phyloP scores from a whole-genome alignment of 2,888 invertebrate species.

The Caenorhabditis angaria region DNA sequence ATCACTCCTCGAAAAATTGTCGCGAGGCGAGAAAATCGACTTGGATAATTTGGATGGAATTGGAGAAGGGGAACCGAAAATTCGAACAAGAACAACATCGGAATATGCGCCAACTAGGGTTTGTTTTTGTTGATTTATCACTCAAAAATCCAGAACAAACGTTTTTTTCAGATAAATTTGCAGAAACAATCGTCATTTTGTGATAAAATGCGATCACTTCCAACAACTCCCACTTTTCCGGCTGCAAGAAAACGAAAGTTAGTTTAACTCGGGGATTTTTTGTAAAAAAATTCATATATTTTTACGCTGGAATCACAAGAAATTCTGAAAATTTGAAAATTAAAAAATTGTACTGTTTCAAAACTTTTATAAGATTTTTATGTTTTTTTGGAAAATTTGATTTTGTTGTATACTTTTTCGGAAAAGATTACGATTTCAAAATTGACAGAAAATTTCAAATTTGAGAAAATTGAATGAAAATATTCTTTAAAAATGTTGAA shows the following conservation, averaged over 20 bases:
- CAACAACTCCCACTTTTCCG: not conserved
- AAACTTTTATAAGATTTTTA: too few relatives aligned
- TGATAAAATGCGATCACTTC: not conserved
- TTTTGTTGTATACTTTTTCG: too few relatives aligned
- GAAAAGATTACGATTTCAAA: too few relatives aligned
- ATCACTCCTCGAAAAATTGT: not conserved
- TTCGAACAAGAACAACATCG: not conserved
- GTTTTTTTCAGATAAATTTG: not conserved
- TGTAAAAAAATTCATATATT: not conserved
- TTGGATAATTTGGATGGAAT: conserved; percentile 5
- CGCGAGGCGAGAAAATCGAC: not conserved
- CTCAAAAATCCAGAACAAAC: not conserved
- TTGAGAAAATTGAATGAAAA: too few relatives aligned
- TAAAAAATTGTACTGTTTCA: too few relatives aligned
- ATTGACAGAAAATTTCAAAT: too few relatives aligned
- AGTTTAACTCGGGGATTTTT: not conserved
- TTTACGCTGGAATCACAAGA: too few relatives aligned
- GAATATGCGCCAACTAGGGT: not conserved
- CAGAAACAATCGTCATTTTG: not conserved
- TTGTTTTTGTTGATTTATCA: not conserved
- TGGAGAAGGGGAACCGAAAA: not conserved
- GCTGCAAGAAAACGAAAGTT: not conserved
- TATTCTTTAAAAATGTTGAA: too few relatives aligned
- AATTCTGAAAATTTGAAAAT: too few relatives aligned
- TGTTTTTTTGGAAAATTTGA: too few relatives aligned